Conservation (phyloP, 1,140 invertebrate species). For the Zaprionus lachaisei region DNA sequence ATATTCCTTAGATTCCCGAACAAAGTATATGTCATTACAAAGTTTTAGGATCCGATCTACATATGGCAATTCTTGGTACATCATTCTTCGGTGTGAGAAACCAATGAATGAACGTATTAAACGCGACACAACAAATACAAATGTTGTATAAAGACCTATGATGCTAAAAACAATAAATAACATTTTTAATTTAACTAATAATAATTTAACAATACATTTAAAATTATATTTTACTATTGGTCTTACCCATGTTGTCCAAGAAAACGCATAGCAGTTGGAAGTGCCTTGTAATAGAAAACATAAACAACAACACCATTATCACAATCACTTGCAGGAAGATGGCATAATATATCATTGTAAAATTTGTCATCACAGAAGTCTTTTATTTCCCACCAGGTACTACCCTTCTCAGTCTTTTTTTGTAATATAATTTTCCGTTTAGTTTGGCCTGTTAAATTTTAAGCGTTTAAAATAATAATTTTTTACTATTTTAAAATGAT, state of each 20-base stretch:
- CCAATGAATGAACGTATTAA: conserved; percentile 91
- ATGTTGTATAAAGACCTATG: conserved; percentile 97
- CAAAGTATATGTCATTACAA: conserved; percentile 98
- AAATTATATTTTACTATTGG: conserved; percentile 70
- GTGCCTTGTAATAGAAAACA: conserved; percentile 96
- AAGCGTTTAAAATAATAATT: background rate
- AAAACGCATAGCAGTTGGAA: conserved; percentile 94
- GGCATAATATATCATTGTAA: conserved; percentile 85
- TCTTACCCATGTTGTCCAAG: conserved; percentile 95
- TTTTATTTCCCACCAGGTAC: conserved; percentile 92
- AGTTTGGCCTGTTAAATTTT: conserved; percentile 37
- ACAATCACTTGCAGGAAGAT: conserved; percentile 88
- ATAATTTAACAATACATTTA: background rate
- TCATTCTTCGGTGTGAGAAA: conserved; percentile 94
- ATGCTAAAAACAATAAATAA: conserved; percentile 89
- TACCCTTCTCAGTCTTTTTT: conserved; percentile 73
- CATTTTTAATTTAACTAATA: background rate
- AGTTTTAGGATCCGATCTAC: conserved; percentile 97
- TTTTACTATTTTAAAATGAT: background rate
- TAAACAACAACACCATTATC: conserved; percentile 89
- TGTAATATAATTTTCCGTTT: conserved; percentile 53
- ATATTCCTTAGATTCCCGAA: conserved; percentile 96
- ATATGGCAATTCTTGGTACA: conserved; percentile 98
- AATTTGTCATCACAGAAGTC: conserved; percentile 87
- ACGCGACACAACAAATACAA: conserved; percentile 95